Conservation (phyloP, 2,113 vertebrate species). For the Tachysurus vachellii region DNA sequence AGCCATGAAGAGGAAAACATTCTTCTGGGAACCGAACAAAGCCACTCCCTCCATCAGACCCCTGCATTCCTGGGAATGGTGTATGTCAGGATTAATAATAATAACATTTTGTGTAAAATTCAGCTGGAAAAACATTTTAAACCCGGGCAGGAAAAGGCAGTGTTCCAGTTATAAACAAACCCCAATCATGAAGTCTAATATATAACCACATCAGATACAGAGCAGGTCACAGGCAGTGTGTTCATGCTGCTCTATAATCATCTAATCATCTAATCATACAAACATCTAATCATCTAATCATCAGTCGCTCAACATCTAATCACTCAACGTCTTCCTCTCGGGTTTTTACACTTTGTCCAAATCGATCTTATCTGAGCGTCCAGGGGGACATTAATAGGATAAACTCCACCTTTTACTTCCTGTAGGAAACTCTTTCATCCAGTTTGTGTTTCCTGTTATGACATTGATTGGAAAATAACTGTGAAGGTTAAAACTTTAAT, state of each 20-base stretch:
- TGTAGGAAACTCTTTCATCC: constrained; percentile 2
- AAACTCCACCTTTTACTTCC: constrained; percentile 1
- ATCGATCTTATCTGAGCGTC: neutral
- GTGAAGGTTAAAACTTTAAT: neutral
- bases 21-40: neutral
- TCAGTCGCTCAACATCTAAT: too few species aligned
- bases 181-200: neutral
- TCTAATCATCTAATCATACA: neutral
- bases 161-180: neutral
- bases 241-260: neutral
- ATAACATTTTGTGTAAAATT: neutral
- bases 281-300: too few species aligned
- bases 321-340: neutral
- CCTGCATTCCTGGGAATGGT: neutral
- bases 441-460: neutral
- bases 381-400: constrained; percentile 2
- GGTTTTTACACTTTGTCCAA: neutral
- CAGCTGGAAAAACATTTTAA: neutral
- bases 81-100: neutral
- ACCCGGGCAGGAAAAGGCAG: neutral
- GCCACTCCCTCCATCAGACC: neutral
- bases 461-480: neutral
- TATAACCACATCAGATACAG: neutral
- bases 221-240: neutral
- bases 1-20: constrained; percentile 4